Evolutionary conservation across 2,888 invertebrate species (phyloP), one percentile per base, ranked within the genome.

Genomic region (Teleogryllus oceanicus): DNA sequence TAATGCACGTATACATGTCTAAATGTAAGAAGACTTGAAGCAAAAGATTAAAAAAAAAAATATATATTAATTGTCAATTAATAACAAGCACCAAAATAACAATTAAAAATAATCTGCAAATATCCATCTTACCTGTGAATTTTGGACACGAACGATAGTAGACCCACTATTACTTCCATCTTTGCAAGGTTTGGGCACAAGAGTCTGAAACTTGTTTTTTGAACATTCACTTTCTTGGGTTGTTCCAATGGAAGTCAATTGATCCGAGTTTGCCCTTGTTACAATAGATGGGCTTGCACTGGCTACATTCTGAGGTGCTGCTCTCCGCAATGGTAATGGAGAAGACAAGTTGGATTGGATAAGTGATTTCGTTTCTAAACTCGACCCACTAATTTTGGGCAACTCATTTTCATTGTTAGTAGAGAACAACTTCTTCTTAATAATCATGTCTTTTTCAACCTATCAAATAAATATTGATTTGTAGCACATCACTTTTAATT

Each of bases 101-200:
- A 37, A 37, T 37, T 37, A 37, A n/a, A 74, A 8, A 8, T 10
- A 1, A 13, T 76, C 8, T 5, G 4, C 5, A 37, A 37, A 5
- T 8, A 37, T 37, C 37, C 8, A 37, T 5, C 81, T 62, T 80
- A 84, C 84, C 81, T 84, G 83, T 16, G 84, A 84, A 80, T 84
- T 83, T 78, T 84, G 84, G 21, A 84, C 83, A 20, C 83, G 79
- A 11, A 84, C 80, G 78, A 82, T 83, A 78, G 83, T 84, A 21
- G 83, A 75, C 12, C 82, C 82, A 49, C 75, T 79, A 11, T n/a
- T 62, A 62, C 62, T 18, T 18, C 62, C 62, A 62, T 62, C 62
- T 62, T 62, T 62, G n/a, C 78, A 16, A 21, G 80, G 79, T 50
- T 81, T 80, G 2, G 82, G 82, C 13, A 81, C 75, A 76, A 83